Conservation (phyloP, 2,888 invertebrate species). For the Gymnocheta viridis region DNA sequence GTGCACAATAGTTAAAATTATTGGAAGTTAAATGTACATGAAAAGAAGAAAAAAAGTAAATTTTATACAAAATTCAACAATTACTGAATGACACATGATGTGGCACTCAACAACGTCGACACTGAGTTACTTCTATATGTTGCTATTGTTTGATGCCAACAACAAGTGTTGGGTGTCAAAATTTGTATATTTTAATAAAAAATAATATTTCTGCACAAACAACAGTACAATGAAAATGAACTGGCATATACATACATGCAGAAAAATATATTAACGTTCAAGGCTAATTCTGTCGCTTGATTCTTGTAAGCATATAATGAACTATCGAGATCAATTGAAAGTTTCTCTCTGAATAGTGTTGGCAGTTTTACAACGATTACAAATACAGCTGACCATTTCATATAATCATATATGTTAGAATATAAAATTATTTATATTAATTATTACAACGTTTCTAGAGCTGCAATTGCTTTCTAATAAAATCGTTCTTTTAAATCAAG, state of each 20-base stretch:
- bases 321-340: background rate
- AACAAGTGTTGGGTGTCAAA: conserved; percentile 56
- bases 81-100: background rate
- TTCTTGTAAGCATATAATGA: no score
- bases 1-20: background rate
- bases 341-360: background rate
- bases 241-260: background rate
- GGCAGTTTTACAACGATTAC: background rate
- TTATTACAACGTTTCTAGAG: no score
- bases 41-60: background rate
- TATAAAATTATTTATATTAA: no score
- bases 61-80: background rate
- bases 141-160: conserved; percentile 16
- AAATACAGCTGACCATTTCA: no score
- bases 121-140: background rate
- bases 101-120: background rate
- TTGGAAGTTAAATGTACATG: background rate
- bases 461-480: no score
- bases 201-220: background rate
- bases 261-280: background rate
- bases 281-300: no score
- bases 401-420: no score
- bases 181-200: conserved; percentile 11
- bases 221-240: background rate
- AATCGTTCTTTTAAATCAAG: no score